A percentile compares a stretch with the other conserved stretches of the same genome.
These are phyloP conservation scores for Bombus affinis DNA, from an alignment of 1,140 invertebrate genomes.

Conservation along the genomic window DNA sequence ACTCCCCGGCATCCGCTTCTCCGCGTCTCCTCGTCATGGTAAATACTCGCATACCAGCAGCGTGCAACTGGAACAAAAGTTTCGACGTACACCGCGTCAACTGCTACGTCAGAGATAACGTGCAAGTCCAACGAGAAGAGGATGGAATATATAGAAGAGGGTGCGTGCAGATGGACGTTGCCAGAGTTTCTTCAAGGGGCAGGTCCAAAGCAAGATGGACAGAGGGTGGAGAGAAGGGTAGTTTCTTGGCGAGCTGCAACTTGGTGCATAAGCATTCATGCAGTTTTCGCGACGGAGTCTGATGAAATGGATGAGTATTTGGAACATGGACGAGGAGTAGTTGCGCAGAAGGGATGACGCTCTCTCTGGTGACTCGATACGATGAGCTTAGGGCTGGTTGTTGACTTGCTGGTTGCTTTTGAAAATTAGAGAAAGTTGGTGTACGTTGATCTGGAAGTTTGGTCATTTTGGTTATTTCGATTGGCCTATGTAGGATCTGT, in stretches of 20 bases:
- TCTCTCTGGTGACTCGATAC: too few species aligned
- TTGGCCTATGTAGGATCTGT: too few species aligned
- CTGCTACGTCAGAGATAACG: conserved; percentile 46
- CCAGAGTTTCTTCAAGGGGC: conserved; percentile 44
- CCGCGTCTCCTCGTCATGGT: conserved; percentile 27
- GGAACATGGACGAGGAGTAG: background rate
- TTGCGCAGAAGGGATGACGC: too few species aligned
- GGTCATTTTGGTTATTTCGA: too few species aligned
- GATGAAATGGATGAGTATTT: background rate
- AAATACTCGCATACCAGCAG: conserved; percentile 22
- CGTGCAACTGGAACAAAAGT: conserved; percentile 64
- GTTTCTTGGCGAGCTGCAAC: background rate
- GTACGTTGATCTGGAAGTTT: too few species aligned
- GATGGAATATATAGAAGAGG: background rate
- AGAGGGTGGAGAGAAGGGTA: background rate
- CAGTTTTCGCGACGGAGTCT: background rate
- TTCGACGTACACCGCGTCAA: conserved; percentile 41
- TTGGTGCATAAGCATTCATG: background rate
- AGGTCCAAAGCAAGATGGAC: conserved; percentile 20
- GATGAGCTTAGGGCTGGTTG: too few species aligned
- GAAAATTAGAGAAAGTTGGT: too few species aligned
- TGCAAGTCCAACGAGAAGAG: background rate
- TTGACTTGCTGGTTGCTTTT: too few species aligned
- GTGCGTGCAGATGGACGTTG: background rate
- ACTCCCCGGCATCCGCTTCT: background rate